Evolutionary conservation across 2,888 invertebrate species (phyloP).

Genomic region (Caenorhabditis sp.): DNA sequence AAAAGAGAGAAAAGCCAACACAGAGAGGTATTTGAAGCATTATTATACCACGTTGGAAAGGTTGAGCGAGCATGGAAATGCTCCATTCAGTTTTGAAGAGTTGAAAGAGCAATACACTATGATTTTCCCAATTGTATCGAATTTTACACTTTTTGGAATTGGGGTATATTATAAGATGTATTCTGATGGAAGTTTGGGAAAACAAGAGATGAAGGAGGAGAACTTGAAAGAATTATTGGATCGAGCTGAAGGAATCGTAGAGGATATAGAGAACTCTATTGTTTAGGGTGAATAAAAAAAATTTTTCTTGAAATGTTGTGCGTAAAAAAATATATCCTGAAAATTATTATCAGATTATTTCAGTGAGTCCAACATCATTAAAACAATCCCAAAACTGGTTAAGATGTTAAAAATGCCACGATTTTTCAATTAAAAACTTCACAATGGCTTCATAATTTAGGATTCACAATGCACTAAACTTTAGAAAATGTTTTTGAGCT

Average conservation of each 20-base stretch:
- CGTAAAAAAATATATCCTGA: no score
- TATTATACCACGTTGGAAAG: not conserved
- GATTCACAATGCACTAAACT: no score
- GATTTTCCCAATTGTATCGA: conserved; percentile 17
- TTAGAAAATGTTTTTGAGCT: no score
- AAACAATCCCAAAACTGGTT: no score
- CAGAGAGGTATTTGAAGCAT: conserved; percentile 3
- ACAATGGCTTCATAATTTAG: no score
- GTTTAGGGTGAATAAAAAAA: not conserved
- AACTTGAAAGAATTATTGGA: not conserved
- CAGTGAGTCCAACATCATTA: no score
- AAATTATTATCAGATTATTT: no score
- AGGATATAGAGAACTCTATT: conserved; percentile 4
- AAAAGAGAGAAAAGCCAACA: not conserved
- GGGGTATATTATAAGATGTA: conserved; percentile 25
- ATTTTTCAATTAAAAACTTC: no score
- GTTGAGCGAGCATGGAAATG: not conserved
- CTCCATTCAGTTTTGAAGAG: not conserved
- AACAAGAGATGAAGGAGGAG: not conserved
- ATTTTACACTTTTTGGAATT: conserved; percentile 30
- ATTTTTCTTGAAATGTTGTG: no score
- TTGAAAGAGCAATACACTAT: conserved; percentile 1
- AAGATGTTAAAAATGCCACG: no score
- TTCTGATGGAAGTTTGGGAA: conserved; percentile 19
- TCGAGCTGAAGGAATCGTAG: not conserved